phyloP scores from a whole-genome alignment of 2,113 vertebrate species.

The Nothobranchius kuhntae region DNA sequence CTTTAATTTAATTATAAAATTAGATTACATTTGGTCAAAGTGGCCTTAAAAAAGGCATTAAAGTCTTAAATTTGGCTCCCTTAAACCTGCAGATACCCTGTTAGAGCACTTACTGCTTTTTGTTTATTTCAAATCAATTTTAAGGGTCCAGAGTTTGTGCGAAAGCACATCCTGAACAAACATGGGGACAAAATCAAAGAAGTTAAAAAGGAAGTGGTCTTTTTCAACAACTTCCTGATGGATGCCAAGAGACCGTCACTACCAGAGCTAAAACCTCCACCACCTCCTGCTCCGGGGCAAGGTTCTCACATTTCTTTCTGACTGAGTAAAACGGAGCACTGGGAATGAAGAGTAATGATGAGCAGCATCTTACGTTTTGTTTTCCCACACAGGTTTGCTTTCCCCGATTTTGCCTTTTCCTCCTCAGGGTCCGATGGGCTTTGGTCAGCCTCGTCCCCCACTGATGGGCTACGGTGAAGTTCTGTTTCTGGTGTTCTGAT shows the following conservation, averaged over 20 bases:
- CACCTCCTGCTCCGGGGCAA: conserved; percentile 84
- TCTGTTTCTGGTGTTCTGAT: conserved; percentile 5
- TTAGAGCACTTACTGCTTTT: too few relatives aligned
- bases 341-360: background rate
- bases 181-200: conserved; percentile 92
- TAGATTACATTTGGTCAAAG: too few relatives aligned
- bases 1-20: too few relatives aligned
- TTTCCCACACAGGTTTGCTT: conserved; percentile 57
- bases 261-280: conserved; percentile 88
- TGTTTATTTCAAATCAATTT: conserved; percentile 5
- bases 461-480: conserved; percentile 88
- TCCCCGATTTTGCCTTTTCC: conserved; percentile 86
- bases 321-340: background rate
- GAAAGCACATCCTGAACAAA: conserved; percentile 94
- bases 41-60: too few relatives aligned
- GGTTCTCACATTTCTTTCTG: conserved; percentile 58
- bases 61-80: too few relatives aligned
- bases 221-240: conserved; percentile 93
- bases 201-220: conserved; percentile 90
- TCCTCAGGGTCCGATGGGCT: conserved; percentile 88
- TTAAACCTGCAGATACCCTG: too few relatives aligned
- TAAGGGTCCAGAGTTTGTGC: conserved; percentile 92
- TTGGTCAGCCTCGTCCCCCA: conserved; percentile 88
- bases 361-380: background rate
- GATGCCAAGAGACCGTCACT: conserved; percentile 89